Evolutionary conservation across 2,888 invertebrate species (phyloP).

Genomic region (Heliothis peltigera): DNA sequence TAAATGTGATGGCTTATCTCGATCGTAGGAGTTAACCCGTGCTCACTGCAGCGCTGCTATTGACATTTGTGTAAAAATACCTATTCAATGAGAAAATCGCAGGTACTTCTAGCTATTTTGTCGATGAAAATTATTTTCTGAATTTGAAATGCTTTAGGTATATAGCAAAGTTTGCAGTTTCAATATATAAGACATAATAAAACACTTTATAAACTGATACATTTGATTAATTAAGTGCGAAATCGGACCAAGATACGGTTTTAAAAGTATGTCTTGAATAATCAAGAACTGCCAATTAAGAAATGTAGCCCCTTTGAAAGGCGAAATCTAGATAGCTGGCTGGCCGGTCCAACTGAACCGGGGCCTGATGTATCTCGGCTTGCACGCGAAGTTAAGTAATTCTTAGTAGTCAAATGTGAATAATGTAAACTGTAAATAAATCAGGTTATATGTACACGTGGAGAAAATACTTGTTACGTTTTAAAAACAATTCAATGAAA

Average conservation of each 20-base stretch:
- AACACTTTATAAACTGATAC: constrained; percentile 34
- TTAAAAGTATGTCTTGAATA: constrained; percentile 64
- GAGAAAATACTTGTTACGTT: constrained; percentile 17
- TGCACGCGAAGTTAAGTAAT: constrained; percentile 77
- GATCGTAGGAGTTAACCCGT: constrained; percentile 79
- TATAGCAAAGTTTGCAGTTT: constrained; percentile 21
- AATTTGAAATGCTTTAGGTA: not conserved
- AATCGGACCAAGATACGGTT: constrained; percentile 50
- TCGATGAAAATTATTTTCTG: not conserved
- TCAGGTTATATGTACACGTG: not conserved
- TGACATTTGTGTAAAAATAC: constrained; percentile 61
- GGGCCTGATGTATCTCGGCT: constrained; percentile 74
- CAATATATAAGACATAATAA: constrained; percentile 19
- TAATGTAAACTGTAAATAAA: constrained; percentile 31
- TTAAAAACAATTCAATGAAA: constrained; percentile 57
- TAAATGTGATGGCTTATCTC: constrained; percentile 87
- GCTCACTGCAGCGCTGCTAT: constrained; percentile 60
- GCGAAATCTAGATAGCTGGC: constrained; percentile 79
- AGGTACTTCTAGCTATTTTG: constrained; percentile 16
- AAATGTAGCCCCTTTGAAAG: constrained; percentile 73
- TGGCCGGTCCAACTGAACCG: constrained; percentile 60
- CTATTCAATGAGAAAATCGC: constrained; percentile 34
- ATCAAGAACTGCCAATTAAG: constrained; percentile 81
- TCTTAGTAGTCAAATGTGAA: constrained; percentile 57
- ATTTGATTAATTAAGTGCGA: constrained; percentile 55